Base-by-base conservation (phyloP, 2,888 invertebrate genomes). In the Hydroisotoma schaefferi region DNA sequence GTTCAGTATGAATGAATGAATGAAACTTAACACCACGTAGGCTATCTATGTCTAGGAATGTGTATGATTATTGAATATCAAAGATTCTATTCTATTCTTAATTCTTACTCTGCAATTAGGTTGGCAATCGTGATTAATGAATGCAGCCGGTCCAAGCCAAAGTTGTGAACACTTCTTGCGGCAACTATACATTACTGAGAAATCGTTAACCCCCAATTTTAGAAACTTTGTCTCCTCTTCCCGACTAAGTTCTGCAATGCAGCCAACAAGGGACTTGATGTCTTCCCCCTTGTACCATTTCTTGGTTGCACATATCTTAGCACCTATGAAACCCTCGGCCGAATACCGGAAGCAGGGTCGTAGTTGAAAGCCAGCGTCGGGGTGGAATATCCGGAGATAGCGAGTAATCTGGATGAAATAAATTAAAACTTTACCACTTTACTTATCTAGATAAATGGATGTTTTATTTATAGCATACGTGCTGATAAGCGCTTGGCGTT, bases 151-250 rank as follows among this genome's bases (percentile, higher is more conserved):
- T 2, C 99, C 99, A 4, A 99, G 83, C 99, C 99, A 99, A 5
- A 99, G 81, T 76, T 99, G 99, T 26, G 98, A 97, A 80, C 97
- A 97, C 77, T 97, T 95, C 80, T 99, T 99, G 62, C 98, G 84
- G 78, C 95, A 95, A 75, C 97, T 98, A 78, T 94, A 99, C 99
- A 99, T 99, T 37, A 99, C 97, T 60, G 95, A 97, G 80, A 99
- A 99, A 78, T 99, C 99, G 81, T 99, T 99, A 79, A 94, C 90
- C 22, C 97, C 98, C 27, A 91, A 87, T 77, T 90, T 89, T 59
- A 99, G 80, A 43, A 98, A 80, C 71, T 90, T 87, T 37, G 86
- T 84, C 78, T 99, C 99, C 77, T 99, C 98, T 73, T 90, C 87
- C 77, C 91, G 90, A 20, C 89, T 89, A 75, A 99, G 81, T 78